A percentile compares a stretch with the other conserved stretches of the same genome.
Evolutionary conservation across 2,888 invertebrate species (phyloP).

Genomic region (Erynnis tages): DNA sequence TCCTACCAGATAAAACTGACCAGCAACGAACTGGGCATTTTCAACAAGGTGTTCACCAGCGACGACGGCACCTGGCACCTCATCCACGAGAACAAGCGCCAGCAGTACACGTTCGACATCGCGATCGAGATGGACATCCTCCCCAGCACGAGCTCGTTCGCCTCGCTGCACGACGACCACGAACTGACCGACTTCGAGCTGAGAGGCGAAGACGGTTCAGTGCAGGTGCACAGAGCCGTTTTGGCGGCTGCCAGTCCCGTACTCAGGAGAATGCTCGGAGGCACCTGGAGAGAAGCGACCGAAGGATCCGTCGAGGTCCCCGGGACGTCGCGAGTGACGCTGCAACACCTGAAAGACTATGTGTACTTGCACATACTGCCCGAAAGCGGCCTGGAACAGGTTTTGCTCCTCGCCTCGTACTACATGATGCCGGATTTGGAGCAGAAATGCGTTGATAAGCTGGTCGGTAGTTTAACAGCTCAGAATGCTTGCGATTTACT

Average conservation of each 20-base stretch:
- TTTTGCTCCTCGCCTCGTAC: constrained; percentile 47
- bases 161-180: constrained; percentile 44
- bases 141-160: constrained; percentile 42
- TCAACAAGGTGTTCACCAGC: constrained; percentile 41
- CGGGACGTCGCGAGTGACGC: constrained; percentile 43
- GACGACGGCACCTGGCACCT: constrained; percentile 53
- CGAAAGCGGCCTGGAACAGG: constrained; percentile 43
- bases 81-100: constrained; percentile 43
- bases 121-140: constrained; percentile 42
- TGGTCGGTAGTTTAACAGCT: constrained; percentile 39
- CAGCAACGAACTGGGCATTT: constrained; percentile 41
- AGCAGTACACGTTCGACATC: constrained; percentile 45
- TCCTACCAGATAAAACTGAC: constrained; percentile 43
- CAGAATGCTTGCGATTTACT: constrained; percentile 42
- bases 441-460: constrained; percentile 46
- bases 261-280: constrained; percentile 47
- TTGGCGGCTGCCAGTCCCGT: constrained; percentile 54
- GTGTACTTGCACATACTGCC: constrained; percentile 50
- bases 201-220: constrained; percentile 49
- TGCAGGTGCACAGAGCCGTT: constrained; percentile 48
- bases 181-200: constrained; percentile 55
- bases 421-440: constrained; percentile 57
- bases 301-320: constrained; percentile 48
- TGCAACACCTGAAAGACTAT: constrained; percentile 51
- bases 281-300: constrained; percentile 49